Percentiles rank a stretch among this genome's conserved stretches.
Evolutionary conservation across 2,113 vertebrate genomes (phyloP).

Genomic region (Trichechus manatus): DNA sequence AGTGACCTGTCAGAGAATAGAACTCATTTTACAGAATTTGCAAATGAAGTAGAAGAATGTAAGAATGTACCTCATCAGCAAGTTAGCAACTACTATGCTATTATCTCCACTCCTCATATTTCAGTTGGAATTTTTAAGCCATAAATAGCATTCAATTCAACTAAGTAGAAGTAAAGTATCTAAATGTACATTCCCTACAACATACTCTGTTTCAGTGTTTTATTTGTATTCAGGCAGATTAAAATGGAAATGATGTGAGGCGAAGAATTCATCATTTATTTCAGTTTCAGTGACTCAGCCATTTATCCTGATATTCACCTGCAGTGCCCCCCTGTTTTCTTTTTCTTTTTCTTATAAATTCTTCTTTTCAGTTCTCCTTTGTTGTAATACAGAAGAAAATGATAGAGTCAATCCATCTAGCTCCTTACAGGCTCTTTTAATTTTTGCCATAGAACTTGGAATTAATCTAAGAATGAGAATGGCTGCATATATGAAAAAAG

Average conservation of each 20-base stretch:
- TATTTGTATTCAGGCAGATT: constrained; percentile 64
- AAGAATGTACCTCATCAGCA: constrained; percentile 53
- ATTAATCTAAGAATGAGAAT: neutral
- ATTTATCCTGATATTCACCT: neutral
- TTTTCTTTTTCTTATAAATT: neutral
- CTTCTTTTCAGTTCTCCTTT: neutral
- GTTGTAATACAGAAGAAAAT: neutral
- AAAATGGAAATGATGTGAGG: constrained; percentile 67
- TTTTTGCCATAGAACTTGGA: neutral
- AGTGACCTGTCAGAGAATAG: constrained; percentile 54
- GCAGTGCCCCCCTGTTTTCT: fast-evolving
- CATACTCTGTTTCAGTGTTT: constrained; percentile 53
- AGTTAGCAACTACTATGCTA: neutral
- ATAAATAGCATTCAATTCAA: constrained; percentile 57
- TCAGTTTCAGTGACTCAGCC: neutral
- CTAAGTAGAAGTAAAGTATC: constrained; percentile 36
- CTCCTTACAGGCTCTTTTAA: neutral
- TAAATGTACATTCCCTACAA: neutral
- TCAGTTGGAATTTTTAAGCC: constrained; percentile 45
- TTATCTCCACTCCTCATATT: constrained; percentile 8
- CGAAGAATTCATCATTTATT: constrained; percentile 52
- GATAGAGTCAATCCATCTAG: neutral
- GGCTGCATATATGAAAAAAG: fast-evolving
- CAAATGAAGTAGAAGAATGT: constrained; percentile 62
- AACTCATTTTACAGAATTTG: constrained; percentile 55